Evolutionary conservation across 2,888 invertebrate species (phyloP), one percentile per base, ranked within the genome.

Genomic region (Capitulum mitella): DNA sequence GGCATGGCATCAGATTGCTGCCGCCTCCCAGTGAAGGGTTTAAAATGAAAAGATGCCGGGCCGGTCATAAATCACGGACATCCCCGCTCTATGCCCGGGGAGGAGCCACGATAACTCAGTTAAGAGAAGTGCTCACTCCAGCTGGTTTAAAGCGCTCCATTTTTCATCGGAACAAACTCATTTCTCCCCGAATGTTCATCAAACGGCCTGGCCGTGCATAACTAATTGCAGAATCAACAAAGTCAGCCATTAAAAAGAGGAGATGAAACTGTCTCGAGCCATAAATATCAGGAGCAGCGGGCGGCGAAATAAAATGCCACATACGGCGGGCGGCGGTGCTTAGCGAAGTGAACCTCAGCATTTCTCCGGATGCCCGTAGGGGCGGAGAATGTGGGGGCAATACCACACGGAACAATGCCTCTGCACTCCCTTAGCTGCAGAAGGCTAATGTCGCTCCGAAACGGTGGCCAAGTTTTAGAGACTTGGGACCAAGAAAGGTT

Each of bases 211-310:
- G 32, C 61, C 61, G 61, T 61, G 61, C 61, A 61, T 61, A 61
- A 61, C 61, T 61, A 61, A 61, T 61, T 61, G 61, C 61, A 61
- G 32, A 61, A 61, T 61, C 61, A 61, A 61, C 61, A 61, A 61
- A 29, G 61, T 61, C 61, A 61, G 32, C 61, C 32, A 61, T 61
- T 61, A 61, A 61, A 61, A 61, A 61, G 61, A 61, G 32, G 61
- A 61, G 61, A 61, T 61, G 61, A 32, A 61, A 61, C 61, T 61
- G 61, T 70, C 43, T 48, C 19, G 26, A 6, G 34, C 34, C 77
- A 10, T 79, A 54, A 37, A 75, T 77, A 58, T 76, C 3, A 12
- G 26, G 26, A 26, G 26, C 26, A 14, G 40, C 16, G 22, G 32
- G 43, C 32, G 29, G 22, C 29, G 61, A 77, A 77, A 79, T 76